Evolutionary conservation across 2,888 invertebrate genomes (phyloP).

Genomic region (Tenthredo amoena): DNA sequence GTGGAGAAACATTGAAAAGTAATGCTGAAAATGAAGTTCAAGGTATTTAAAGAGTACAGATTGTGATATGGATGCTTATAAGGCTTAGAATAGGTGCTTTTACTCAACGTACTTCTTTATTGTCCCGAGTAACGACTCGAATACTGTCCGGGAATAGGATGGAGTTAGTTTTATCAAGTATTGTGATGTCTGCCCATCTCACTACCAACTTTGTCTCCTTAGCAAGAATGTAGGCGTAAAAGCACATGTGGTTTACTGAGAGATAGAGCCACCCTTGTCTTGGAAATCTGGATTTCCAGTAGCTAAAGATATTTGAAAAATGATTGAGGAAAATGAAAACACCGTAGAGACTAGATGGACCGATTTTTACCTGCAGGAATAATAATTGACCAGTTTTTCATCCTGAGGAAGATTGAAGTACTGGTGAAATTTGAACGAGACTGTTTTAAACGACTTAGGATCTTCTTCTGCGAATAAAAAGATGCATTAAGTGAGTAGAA

Average conservation of each 20-base stretch:
- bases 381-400: slow-evolving; percentile 97
- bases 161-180: slow-evolving; percentile 88
- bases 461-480: slow-evolving; percentile 87
- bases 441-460: slow-evolving; percentile 87
- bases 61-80: not conserved
- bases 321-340: slow-evolving; percentile 33
- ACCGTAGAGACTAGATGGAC: not conserved
- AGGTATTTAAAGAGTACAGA: slow-evolving; percentile 38
- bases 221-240: slow-evolving; percentile 96
- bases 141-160: slow-evolving; percentile 92
- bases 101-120: slow-evolving; percentile 79
- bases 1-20: slow-evolving; percentile 94
- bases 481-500: slow-evolving; percentile 43
- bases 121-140: slow-evolving; percentile 91
- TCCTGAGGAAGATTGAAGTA: slow-evolving; percentile 95
- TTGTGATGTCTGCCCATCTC: slow-evolving; percentile 94
- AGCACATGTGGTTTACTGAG: slow-evolving; percentile 97
- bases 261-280: slow-evolving; percentile 98
- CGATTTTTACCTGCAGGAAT: slow-evolving; percentile 90
- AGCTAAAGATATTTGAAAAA: slow-evolving; percentile 82
- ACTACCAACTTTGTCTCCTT: slow-evolving; percentile 93
- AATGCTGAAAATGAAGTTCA: slow-evolving; percentile 81
- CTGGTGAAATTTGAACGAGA: slow-evolving; percentile 91
- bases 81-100: not conserved
- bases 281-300: slow-evolving; percentile 95